phyloP scores from a whole-genome alignment of 2,797 vertebrate species.

The Dromococcyx pavoninus region DNA sequence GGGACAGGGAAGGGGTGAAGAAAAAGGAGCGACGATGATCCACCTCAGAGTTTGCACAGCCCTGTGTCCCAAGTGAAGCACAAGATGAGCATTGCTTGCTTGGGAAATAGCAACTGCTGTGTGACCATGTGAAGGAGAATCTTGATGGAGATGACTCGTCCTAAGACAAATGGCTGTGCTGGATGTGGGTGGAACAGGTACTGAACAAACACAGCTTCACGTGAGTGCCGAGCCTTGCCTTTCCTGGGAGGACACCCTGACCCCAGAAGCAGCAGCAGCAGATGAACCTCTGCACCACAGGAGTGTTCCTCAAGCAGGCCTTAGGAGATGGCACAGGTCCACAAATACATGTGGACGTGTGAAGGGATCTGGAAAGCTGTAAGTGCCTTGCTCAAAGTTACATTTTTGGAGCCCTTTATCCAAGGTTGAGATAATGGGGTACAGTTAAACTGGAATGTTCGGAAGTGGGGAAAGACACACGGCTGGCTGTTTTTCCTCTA shows the following conservation, averaged over 20 bases:
- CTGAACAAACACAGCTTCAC: not conserved
- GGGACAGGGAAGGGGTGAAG: not conserved
- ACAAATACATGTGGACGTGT: too few relatives aligned
- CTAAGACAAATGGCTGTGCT: not conserved
- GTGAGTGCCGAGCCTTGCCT: not conserved
- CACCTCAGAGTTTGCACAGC: not conserved
- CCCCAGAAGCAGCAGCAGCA: not conserved
- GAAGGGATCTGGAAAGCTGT: not conserved
- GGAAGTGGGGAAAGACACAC: fast-evolving
- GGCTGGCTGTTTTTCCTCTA: fast-evolving
- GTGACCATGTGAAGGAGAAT: fast-evolving
- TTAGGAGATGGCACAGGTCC: not conserved
- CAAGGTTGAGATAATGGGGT: not conserved
- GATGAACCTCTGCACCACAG: not conserved
- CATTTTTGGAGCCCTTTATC: not conserved
- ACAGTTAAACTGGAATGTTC: not conserved
- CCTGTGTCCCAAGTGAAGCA: not conserved
- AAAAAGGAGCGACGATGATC: not conserved
- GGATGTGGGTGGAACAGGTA: not conserved
- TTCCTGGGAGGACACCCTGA: not conserved
- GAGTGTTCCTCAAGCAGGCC: not conserved
- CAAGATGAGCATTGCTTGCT: not conserved
- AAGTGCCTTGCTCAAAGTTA: not conserved
- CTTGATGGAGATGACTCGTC: not conserved
- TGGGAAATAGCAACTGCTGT: not conserved